phyloP scores from a whole-genome alignment of 2,888 invertebrate species.

The Leptinotarsa rubiginosa region DNA sequence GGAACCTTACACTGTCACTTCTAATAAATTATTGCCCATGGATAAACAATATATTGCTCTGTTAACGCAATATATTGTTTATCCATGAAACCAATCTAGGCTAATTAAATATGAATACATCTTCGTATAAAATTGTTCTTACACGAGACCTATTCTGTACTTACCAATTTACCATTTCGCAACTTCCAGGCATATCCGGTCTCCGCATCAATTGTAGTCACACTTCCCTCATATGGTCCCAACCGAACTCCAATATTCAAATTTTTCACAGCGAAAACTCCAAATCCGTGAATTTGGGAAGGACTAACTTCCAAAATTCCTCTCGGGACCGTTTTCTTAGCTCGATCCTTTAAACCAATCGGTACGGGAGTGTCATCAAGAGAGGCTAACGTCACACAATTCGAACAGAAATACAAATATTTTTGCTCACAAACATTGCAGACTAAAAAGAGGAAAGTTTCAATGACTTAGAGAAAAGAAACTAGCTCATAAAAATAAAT shows the following conservation, averaged over 20 bases:
- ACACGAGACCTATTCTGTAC: conserved; percentile 12
- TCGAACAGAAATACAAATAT: conserved; percentile 46
- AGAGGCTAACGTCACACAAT: conserved; percentile 44
- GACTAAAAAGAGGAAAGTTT: conserved; percentile 31
- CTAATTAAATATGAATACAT: too few species aligned
- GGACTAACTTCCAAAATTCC: conserved; percentile 44
- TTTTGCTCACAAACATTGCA: conserved; percentile 49
- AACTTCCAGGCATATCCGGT: conserved; percentile 51
- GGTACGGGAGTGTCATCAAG: conserved; percentile 42
- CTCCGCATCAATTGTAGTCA: conserved; percentile 40
- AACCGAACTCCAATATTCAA: conserved; percentile 49
- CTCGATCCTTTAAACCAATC: conserved; percentile 46
- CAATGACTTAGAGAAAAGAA: too few species aligned
- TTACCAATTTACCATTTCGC: conserved; percentile 44
- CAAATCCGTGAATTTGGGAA: conserved; percentile 51
- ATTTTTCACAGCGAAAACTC: conserved; percentile 47
- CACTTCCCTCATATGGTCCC: conserved; percentile 53
- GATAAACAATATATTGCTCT: too few species aligned
- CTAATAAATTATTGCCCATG: too few species aligned
- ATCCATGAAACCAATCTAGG: too few species aligned
- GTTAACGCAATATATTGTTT: too few species aligned
- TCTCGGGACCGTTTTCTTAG: conserved; percentile 49
- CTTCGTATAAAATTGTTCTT: conserved; percentile 32
- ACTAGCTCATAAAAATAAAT: too few species aligned
- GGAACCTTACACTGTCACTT: too few species aligned